These are phyloP conservation scores for Acipenser oxyrinchus DNA, from an alignment of 2,797 vertebrate genomes.

Conservation along the genomic window DNA sequence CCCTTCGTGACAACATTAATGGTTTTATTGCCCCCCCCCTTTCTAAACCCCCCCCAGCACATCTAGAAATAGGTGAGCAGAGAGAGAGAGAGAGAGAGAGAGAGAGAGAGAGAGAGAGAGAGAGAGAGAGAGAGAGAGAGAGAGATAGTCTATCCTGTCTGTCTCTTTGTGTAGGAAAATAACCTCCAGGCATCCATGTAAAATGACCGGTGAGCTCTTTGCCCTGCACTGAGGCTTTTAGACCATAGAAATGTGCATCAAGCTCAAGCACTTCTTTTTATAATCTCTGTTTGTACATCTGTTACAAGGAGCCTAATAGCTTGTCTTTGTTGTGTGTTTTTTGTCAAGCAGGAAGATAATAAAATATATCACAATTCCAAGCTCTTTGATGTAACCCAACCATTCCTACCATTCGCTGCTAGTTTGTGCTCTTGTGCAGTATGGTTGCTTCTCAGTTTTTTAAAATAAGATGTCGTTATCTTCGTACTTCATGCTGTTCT, in stretches of 20 bases:
- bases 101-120: no score
- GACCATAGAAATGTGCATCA: constrained; percentile 57
- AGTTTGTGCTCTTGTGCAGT: no score
- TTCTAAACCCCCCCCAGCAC: constrained; percentile 28
- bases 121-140: not conserved
- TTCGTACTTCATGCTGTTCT: no score
- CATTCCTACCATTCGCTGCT: no score
- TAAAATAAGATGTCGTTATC: no score
- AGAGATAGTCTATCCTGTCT: constrained; percentile 17
- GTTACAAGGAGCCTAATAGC: constrained; percentile 49
- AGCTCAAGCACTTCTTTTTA: constrained; percentile 46
- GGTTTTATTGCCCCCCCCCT: constrained; percentile 13
- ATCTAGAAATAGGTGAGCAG: constrained; percentile 31
- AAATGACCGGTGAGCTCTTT: constrained; percentile 44
- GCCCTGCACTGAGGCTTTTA: constrained; percentile 52
- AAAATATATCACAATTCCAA: constrained; percentile 26
- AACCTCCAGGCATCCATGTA: constrained; percentile 58
- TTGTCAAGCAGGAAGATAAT: constrained; percentile 43
- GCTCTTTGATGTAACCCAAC: no score
- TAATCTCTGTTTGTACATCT: constrained; percentile 51
- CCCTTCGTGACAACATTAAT: constrained; percentile 76
- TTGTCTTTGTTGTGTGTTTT: constrained; percentile 26
- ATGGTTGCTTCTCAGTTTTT: no score
- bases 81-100: no score
- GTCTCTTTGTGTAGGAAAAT: constrained; percentile 53